A percentile compares a stretch with the other conserved stretches of the same genome.
Evolutionary conservation across 2,113 vertebrate species (phyloP).

Genomic region (Lasiurus cinereus): DNA sequence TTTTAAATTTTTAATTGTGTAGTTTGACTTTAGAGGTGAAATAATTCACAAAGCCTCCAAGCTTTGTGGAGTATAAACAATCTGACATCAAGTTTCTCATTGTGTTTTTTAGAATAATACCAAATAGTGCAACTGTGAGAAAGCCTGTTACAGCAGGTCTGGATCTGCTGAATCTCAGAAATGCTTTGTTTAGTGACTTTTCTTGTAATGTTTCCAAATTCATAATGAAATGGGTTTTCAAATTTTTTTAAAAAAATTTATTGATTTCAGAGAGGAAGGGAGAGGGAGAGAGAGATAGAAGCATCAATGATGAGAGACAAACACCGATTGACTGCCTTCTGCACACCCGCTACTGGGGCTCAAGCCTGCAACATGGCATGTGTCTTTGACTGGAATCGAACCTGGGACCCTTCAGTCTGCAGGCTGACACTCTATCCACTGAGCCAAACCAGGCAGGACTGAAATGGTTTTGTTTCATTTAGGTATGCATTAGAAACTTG

Average conservation of each 20-base stretch:
- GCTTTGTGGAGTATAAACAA: neutral
- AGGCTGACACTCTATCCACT: too few relatives aligned
- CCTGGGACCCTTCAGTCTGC: too few relatives aligned
- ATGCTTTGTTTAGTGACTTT: neutral
- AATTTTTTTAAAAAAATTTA: too few relatives aligned
- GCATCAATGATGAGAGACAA: too few relatives aligned
- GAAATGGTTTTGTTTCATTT: neutral
- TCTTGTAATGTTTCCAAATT: neutral
- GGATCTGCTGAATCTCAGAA: neutral
- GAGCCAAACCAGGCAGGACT: too few relatives aligned
- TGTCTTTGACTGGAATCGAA: too few relatives aligned
- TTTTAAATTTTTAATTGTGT: slow-evolving; percentile 13
- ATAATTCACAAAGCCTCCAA: neutral
- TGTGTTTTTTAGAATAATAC: neutral
- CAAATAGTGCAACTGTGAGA: neutral
- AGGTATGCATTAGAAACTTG: neutral
- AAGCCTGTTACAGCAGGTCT: neutral
- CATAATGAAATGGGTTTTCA: neutral
- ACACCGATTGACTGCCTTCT: too few relatives aligned
- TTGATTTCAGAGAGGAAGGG: too few relatives aligned
- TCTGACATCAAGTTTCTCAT: neutral
- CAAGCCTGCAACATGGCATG: too few relatives aligned
- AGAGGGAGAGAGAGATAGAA: too few relatives aligned
- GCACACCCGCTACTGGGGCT: too few relatives aligned
- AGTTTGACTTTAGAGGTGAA: neutral